Evolutionary conservation across 2,888 invertebrate species (phyloP).

Genomic region (Mayetiola destructor): DNA sequence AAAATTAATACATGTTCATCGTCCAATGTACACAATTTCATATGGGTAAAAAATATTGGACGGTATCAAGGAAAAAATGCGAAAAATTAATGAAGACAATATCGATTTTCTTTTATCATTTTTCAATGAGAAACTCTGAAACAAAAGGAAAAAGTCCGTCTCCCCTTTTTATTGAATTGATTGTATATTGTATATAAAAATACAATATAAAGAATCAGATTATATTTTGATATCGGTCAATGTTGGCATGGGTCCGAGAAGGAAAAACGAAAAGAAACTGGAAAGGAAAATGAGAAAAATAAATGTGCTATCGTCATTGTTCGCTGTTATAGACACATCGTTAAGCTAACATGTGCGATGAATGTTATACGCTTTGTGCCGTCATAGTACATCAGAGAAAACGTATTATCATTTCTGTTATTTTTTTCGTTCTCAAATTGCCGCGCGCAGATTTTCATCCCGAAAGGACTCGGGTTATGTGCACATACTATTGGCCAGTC

Average conservation of each 20-base stretch:
- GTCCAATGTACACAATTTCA: too few relatives aligned
- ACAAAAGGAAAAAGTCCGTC: too few relatives aligned
- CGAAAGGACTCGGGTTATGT: conserved; percentile 8
- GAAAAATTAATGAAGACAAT: conserved; percentile 1
- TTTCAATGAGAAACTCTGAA: too few relatives aligned
- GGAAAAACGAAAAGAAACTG: neutral
- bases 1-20: too few relatives aligned
- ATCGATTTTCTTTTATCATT: neutral
- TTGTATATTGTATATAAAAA: too few relatives aligned
- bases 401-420: neutral
- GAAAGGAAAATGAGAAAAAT: neutral
- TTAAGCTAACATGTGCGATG: neutral
- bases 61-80: conserved; percentile 1
- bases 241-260: too few relatives aligned
- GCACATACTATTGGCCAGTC: conserved; percentile 6
- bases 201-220: too few relatives aligned
- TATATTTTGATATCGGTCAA: too few relatives aligned
- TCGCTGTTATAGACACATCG: conserved; percentile 9
- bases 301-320: conserved; percentile 8
- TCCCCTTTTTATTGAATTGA: too few relatives aligned
- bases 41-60: too few relatives aligned
- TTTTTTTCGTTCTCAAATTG: neutral
- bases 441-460: conserved; percentile 3
- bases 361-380: too few relatives aligned
- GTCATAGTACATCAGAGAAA: too few relatives aligned